phyloP scores from a whole-genome alignment of 2,797 vertebrate species.

The Oryzias dopingdopingensis region DNA sequence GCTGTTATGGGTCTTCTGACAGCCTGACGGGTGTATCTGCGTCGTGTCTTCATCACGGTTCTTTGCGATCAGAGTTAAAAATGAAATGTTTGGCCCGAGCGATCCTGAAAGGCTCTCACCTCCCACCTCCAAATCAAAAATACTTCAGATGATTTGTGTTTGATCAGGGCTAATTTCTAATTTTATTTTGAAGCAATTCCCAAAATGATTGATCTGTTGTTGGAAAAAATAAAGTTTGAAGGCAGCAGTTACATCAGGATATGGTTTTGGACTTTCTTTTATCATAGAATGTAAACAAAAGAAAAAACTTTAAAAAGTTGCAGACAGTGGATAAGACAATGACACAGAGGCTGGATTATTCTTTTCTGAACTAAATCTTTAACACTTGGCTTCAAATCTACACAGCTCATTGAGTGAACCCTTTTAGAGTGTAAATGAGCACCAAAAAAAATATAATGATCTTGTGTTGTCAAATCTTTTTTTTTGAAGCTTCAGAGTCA shows the following conservation, averaged over 20 bases:
- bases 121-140: conserved; percentile 30
- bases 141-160: no score
- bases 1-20: conserved; percentile 32
- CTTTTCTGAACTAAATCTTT: background rate
- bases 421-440: background rate
- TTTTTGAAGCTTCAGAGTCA: no score
- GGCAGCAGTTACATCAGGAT: no score
- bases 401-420: background rate
- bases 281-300: no score
- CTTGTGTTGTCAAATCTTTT: no score
- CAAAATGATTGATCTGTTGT: no score
- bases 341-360: background rate
- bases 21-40: conserved; percentile 47
- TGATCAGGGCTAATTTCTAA: no score
- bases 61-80: conserved; percentile 18
- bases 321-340: no score
- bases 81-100: conserved; percentile 24
- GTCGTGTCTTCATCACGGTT: conserved; percentile 19
- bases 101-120: conserved; percentile 5
- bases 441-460: background rate
- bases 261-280: no score
- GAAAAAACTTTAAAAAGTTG: background rate
- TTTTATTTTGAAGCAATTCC: no score
- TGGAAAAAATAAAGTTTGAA: no score
- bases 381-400: background rate